Conservation (phyloP, 2,797 vertebrate genomes). For the Leptodactylus fallax region DNA sequence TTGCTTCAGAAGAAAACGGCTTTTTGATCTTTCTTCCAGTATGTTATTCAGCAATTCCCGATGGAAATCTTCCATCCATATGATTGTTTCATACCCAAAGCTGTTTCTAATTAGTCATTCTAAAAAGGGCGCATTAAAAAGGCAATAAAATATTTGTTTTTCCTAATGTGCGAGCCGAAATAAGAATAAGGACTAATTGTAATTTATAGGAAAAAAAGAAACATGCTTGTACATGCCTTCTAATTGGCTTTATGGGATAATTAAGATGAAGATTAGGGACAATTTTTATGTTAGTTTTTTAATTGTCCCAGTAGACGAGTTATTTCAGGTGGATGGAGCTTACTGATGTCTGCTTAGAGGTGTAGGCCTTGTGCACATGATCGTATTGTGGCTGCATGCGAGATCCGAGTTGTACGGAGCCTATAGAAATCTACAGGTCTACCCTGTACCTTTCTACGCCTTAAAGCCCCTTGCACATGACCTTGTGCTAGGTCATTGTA, state of each 20-base stretch:
- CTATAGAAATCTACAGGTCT: background rate
- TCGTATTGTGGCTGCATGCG: background rate
- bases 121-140: constrained; percentile 52
- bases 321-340: background rate
- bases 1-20: constrained; percentile 24
- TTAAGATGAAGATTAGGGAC: constrained; percentile 21
- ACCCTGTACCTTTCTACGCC: background rate
- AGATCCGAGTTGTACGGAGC: background rate
- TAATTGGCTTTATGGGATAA: constrained; percentile 48
- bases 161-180: constrained; percentile 14
- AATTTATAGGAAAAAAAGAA: background rate
- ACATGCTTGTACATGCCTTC: constrained; percentile 14
- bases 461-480: too few species aligned
- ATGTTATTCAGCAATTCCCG: constrained; percentile 34
- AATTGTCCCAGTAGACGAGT: background rate
- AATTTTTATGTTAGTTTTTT: constrained; percentile 1
- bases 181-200: constrained; percentile 30
- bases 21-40: constrained; percentile 40
- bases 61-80: constrained; percentile 49
- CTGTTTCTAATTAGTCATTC: constrained; percentile 55
- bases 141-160: constrained; percentile 58
- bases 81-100: constrained; percentile 46
- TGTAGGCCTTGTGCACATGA: background rate
- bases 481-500: too few species aligned
- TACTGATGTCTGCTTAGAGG: constrained; percentile 12